phyloP scores from a whole-genome alignment of 2,888 invertebrate species.

The Lasioglossum pauxillum region DNA sequence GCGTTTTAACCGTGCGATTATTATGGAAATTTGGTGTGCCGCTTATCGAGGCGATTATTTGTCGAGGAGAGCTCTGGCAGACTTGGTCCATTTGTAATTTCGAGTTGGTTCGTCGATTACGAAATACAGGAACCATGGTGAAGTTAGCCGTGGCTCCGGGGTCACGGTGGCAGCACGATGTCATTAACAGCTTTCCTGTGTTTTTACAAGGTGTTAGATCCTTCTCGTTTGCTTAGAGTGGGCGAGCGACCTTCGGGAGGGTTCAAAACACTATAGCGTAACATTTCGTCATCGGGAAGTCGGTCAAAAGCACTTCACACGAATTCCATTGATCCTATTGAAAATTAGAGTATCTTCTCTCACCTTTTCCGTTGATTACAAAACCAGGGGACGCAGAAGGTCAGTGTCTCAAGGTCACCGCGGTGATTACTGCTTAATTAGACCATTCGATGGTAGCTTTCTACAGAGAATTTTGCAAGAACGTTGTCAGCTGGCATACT shows the following conservation, averaged over 20 bases:
- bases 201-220: neutral
- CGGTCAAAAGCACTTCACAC: neutral
- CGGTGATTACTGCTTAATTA: constrained; percentile 62
- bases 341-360: neutral
- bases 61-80: too few relatives aligned
- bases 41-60: constrained; percentile 32
- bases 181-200: constrained; percentile 7
- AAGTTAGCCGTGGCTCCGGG: constrained; percentile 35
- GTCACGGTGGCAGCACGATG: constrained; percentile 23
- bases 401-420: constrained; percentile 55
- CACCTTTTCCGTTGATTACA: constrained; percentile 25
- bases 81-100: constrained; percentile 51
- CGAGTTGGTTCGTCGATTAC: constrained; percentile 28
- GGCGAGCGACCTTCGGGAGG: constrained; percentile 13
- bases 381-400: constrained; percentile 55
- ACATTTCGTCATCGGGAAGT: neutral
- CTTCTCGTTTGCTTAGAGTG: neutral
- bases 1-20: constrained; percentile 36
- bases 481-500: neutral
- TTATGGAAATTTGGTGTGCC: constrained; percentile 44
- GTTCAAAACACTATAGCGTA: neutral
- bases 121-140: constrained; percentile 36
- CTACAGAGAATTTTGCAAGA: constrained; percentile 58
- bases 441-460: constrained; percentile 57
- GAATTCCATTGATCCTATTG: neutral